A percentile compares a stretch with the other conserved stretches of the same genome.
Evolutionary conservation across 2,888 invertebrate genomes (phyloP).

Genomic region (Tupiocoris notatus): DNA sequence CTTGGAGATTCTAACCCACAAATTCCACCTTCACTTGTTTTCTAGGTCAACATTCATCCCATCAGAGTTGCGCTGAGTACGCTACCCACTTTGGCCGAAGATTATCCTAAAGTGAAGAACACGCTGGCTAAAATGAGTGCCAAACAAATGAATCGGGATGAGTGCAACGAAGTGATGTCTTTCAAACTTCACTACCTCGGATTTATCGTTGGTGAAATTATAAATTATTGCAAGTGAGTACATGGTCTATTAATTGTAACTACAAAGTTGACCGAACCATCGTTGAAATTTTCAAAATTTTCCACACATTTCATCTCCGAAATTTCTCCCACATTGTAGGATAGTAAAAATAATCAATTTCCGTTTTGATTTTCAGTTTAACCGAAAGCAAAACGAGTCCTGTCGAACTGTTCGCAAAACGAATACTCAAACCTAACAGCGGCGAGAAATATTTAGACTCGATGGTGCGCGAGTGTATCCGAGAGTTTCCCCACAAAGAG

Average conservation of each 20-base stretch:
- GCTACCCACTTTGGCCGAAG: slow-evolving; percentile 68
- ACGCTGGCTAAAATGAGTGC: slow-evolving; percentile 82
- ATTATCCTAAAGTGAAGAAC: slow-evolving; percentile 69
- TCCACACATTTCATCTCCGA: no score
- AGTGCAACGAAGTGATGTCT: slow-evolving; percentile 86
- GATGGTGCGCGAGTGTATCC: slow-evolving; percentile 79
- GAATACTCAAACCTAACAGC: slow-evolving; percentile 71
- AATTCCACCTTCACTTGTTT: no score
- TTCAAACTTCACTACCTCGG: slow-evolving; percentile 84
- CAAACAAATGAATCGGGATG: slow-evolving; percentile 77
- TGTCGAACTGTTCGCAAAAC: slow-evolving; percentile 62
- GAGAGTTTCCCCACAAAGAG: slow-evolving; percentile 88
- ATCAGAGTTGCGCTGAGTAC: slow-evolving; percentile 75
- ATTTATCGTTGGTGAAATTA: slow-evolving; percentile 67
- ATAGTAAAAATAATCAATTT: no score
- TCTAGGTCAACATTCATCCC: slow-evolving; percentile 79
- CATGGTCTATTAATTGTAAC: no score
- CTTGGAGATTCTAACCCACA: no score
- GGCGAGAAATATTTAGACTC: slow-evolving; percentile 62
- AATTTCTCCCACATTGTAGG: no score
- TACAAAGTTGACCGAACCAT: no score
- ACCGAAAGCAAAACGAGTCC: slow-evolving; percentile 52
- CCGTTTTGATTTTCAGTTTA: slow-evolving; percentile 45
- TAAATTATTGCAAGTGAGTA: slow-evolving; percentile 50
- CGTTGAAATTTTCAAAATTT: no score